A percentile compares a stretch with the other conserved stretches of the same genome.
These are phyloP conservation scores for Notocelia uddmanniana DNA, from an alignment of 2,888 invertebrate genomes.

Conservation along the genomic window DNA sequence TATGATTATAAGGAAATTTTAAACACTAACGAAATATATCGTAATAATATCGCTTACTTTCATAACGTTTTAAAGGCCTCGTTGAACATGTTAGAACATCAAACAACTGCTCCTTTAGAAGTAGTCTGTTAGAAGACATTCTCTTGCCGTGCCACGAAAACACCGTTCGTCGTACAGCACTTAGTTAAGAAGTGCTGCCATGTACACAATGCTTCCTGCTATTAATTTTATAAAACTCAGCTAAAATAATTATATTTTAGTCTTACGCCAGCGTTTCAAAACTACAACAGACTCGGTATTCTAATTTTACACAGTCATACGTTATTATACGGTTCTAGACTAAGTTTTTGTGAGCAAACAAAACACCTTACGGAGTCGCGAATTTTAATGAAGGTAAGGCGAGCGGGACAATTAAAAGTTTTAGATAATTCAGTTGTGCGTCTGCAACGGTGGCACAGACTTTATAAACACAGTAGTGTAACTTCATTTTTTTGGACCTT, in stretches of 20 bases:
- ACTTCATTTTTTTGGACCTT: not conserved
- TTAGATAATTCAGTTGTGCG: constrained; percentile 69
- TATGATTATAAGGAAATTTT: no score
- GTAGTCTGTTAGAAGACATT: not conserved
- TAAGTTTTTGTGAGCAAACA: constrained; percentile 61
- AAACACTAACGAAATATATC: no score
- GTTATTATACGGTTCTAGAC: constrained; percentile 1
- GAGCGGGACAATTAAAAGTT: constrained; percentile 74
- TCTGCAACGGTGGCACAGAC: constrained; percentile 51
- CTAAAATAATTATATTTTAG: constrained; percentile 16
- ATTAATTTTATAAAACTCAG: constrained; percentile 19
- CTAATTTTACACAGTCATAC: not conserved
- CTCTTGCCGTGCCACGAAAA: not conserved
- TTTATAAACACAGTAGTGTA: not conserved
- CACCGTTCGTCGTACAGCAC: not conserved
- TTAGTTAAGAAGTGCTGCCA: constrained; percentile 10
- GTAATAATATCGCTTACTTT: no score
- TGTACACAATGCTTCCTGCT: constrained; percentile 18
- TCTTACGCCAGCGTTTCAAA: not conserved
- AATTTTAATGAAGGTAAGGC: constrained; percentile 73
- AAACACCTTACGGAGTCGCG: constrained; percentile 59
- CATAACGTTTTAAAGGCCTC: no score
- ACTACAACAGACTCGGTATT: not conserved
- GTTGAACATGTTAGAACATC: no score
- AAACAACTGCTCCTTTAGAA: no score